Evolutionary conservation across 2,797 vertebrate species (phyloP).

Genomic region (Falco biarmicus): DNA sequence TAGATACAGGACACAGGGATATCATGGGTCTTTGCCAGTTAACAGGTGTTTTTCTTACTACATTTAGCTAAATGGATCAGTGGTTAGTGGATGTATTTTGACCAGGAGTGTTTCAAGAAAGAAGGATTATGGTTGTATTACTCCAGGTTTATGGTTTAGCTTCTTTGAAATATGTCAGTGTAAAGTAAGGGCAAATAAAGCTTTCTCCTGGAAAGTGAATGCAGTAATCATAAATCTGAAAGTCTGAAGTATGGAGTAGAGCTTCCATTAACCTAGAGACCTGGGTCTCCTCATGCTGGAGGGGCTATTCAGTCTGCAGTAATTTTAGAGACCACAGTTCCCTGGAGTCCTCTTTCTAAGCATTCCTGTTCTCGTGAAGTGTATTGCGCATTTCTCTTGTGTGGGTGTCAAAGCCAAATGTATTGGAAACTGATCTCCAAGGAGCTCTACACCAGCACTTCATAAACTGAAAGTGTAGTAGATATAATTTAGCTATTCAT

Average conservation of each 20-base stretch:
- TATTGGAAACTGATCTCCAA: neutral
- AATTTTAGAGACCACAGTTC: neutral
- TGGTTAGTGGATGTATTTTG: neutral
- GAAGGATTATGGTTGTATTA: neutral
- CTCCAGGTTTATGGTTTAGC: neutral
- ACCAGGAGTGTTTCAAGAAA: neutral
- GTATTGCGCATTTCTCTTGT: neutral
- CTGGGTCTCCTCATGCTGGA: neutral
- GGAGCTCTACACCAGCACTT: constrained; percentile 9
- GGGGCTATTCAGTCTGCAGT: neutral
- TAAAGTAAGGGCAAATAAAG: neutral
- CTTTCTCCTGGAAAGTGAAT: neutral
- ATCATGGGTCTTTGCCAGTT: neutral
- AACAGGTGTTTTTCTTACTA: neutral
- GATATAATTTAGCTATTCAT: neutral
- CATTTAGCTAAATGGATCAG: neutral
- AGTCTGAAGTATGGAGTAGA: neutral
- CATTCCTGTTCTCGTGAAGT: neutral
- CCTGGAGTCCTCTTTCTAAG: neutral
- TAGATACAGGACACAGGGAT: neutral
- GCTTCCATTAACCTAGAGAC: constrained; percentile 22
- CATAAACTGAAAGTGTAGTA: neutral
- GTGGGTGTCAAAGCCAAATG: neutral
- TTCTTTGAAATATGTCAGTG: neutral
- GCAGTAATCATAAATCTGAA: neutral